phyloP scores from a whole-genome alignment of 64 coral and sea anemone genomes.

The Acropora tenuis region DNA sequence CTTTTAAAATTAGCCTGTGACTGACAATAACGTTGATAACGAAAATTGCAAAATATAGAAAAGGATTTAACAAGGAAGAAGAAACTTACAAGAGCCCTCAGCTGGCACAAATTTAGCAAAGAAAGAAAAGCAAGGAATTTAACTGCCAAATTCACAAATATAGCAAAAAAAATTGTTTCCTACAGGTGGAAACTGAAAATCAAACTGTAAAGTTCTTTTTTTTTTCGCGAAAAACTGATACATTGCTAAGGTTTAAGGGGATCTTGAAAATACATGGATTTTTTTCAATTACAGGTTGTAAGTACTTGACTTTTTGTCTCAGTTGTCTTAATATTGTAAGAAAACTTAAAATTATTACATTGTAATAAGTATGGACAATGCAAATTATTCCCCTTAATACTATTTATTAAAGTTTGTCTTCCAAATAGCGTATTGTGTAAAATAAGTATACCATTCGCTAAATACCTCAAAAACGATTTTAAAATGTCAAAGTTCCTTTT shows the following conservation, averaged over 20 bases:
- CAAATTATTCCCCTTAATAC: too few relatives aligned
- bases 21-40: not conserved
- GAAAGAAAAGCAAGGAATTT: not conserved
- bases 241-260: too few relatives aligned
- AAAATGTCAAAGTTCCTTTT: not conserved
- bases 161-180: not conserved
- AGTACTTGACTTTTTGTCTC: not conserved
- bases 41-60: not conserved
- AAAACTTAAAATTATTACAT: not conserved
- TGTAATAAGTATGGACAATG: too few relatives aligned
- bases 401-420: too few relatives aligned
- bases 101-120: conserved; percentile 1
- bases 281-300: too few relatives aligned
- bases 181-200: not conserved
- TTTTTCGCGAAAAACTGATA: too few relatives aligned
- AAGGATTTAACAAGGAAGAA: conserved; percentile 4
- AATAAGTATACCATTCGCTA: too few relatives aligned
- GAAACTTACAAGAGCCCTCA: not conserved
- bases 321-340: too few relatives aligned
- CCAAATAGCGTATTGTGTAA: too few relatives aligned
- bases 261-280: too few relatives aligned
- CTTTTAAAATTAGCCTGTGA: not conserved
- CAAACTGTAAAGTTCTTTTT: too few relatives aligned
- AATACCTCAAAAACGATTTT: not conserved
- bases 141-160: conserved; percentile 4